Base-by-base conservation (phyloP, 2,888 invertebrate species). In the Gymnosoma rotundatum region DNA sequence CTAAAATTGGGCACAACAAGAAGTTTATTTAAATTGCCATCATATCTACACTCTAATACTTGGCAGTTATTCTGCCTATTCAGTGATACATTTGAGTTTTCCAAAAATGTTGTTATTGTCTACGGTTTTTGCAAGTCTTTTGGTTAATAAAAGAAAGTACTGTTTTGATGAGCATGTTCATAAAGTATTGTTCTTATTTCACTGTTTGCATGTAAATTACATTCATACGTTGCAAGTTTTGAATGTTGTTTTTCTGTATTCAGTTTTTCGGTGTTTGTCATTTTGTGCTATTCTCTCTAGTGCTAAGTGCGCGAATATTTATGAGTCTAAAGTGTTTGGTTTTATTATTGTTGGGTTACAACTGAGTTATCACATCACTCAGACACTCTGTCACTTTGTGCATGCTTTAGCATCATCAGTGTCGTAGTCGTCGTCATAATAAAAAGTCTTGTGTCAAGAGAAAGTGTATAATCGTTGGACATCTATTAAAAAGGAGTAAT, bases 11-110 rank as follows among this genome's bases (percentile, higher is more conserved):
- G 10, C 69, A 69, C 54, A 69, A 61, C n/a, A 75, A 74, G 48
- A 78, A 70, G 78, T 58, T 54, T 76, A 88, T 88, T 90, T 88
- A 89, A 90, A 91, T 90, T 90, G 89, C 89, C 89, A 87, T 87
- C 88, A 89, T 88, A 89, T 89, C 89, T 54, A 18, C 25, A 32
- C 48, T 14, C 16, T 7, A 61, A 73, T 69, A 20, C 67, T 50
- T 50, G 9, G 8, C 20, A 32, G 14, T 32, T 45, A n/a, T 16
- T 5, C 25, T 9, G 18, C 12, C 36, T 25, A 12, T 52, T n/a
- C 50, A 5, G 0, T 25, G 54, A 14, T 42, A 52, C 16, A 75
- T 42, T 73, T 69, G 48, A 32, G 50, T 69, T 36, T 64, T 54
- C 61, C 21, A 54, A 36, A 52, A 60, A 9, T 52, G 8, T 52